Evolutionary conservation across 1,140 invertebrate genomes (phyloP), one percentile per base, ranked within the genome.

Genomic region (Calephelis virginiensis): DNA sequence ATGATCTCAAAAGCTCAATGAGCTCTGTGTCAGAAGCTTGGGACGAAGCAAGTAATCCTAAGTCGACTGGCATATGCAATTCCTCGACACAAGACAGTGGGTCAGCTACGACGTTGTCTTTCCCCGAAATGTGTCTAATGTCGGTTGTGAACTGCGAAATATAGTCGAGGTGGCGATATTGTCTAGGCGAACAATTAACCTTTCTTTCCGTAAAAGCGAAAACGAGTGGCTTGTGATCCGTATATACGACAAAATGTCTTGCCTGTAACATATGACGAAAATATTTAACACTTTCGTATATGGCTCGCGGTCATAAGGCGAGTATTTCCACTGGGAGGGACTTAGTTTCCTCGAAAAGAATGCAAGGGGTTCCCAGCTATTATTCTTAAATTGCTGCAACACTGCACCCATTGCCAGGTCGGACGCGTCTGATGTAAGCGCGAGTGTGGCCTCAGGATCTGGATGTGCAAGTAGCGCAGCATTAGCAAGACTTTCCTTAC

Each of bases 291-390:
- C 28, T 10, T 28, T 71, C 69, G 17, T 71, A 71, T 5, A 71
- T 64, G n/a, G 64, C 64, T 70, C 68, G 8, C 63, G 60, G 38
- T 70, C 69, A 12, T 70, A 70, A 2, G 64, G 64, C 1, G 64
- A 70, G n/a, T 71, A 67, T 8, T 71, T 71, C 48, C 61, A 13
- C n/a, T 71, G 66, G 5, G 70, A 53, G 11, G 66, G 66, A 13
- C 66, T 71, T 12, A 71, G 43, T 17, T 71, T 71, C 0, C 60
- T 46, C 1, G 66, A 71, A 6, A 71, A 71, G 43, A 68, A 71
- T 40, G 66, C 70, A 8, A 71, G 64, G 1, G 66, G 70, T 65
- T 68, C n/a, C 70, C 70, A 71, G 11, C 14, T 14, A 2, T 17
- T 50, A 11, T 67, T 14, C 12, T 63, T 68, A 4, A 61, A 17